Evolutionary conservation across 2,797 vertebrate genomes (phyloP).

Genomic region (Chrosomus eos): DNA sequence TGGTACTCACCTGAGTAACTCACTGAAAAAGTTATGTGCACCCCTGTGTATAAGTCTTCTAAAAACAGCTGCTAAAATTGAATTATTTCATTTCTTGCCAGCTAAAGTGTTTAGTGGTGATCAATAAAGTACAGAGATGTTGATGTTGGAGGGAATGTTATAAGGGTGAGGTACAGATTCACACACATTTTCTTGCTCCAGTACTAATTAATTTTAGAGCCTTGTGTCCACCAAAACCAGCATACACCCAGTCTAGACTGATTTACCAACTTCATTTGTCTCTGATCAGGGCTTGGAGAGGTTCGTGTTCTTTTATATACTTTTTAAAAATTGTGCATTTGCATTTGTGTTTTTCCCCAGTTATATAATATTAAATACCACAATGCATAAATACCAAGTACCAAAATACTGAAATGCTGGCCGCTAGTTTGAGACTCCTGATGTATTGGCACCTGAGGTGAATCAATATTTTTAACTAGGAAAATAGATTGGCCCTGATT

Average conservation of each 20-base stretch:
- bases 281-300: background rate
- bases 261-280: background rate
- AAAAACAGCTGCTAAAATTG: constrained; percentile 72
- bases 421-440: background rate
- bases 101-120: constrained; percentile 78
- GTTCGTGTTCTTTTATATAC: background rate
- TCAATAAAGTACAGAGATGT: constrained; percentile 74
- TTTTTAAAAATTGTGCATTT: constrained; percentile 13
- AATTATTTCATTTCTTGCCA: constrained; percentile 74
- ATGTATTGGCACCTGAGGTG: background rate
- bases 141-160: constrained; percentile 76
- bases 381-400: background rate
- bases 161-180: constrained; percentile 71
- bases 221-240: constrained; percentile 66
- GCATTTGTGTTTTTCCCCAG: background rate
- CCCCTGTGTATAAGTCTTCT: constrained; percentile 61
- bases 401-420: background rate
- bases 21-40: too few species aligned
- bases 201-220: constrained; percentile 75
- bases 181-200: constrained; percentile 70
- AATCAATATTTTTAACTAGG: constrained; percentile 29
- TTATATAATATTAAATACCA: background rate
- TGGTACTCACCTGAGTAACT: too few species aligned
- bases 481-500: constrained; percentile 18
- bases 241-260: constrained; percentile 46